Evolutionary conservation across 2,888 invertebrate species (phyloP).

Genomic region (Amphipoea lucens): DNA sequence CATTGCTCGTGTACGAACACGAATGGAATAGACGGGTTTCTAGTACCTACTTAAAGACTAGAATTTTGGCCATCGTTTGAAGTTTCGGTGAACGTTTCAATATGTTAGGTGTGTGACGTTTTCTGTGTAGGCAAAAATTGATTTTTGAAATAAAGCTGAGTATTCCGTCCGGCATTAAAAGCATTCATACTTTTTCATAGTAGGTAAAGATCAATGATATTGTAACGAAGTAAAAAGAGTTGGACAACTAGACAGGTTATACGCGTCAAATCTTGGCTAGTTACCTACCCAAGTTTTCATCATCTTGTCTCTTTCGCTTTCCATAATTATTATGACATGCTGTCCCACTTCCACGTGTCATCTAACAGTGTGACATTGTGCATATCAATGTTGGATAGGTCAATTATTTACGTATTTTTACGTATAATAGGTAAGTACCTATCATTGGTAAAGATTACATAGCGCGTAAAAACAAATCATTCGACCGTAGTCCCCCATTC

Average conservation of each 20-base stretch:
- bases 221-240: too few relatives aligned
- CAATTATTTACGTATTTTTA: not conserved
- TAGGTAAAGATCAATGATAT: not conserved
- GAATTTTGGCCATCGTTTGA: not conserved
- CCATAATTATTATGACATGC: not conserved
- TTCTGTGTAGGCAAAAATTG: not conserved
- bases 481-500: not conserved
- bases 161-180: not conserved
- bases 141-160: not conserved
- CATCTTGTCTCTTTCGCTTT: not conserved
- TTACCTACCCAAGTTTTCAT: not conserved
- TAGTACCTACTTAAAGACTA: slow-evolving; percentile 1
- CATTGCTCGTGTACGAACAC: slow-evolving; percentile 24
- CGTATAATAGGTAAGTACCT: not conserved
- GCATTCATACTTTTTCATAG: not conserved
- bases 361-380: not conserved
- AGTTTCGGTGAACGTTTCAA: not conserved
- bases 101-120: not conserved
- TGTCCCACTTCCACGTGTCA: not conserved
- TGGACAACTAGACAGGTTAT: too few relatives aligned
- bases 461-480: not conserved
- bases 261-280: not conserved
- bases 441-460: not conserved
- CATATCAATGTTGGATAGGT: not conserved
- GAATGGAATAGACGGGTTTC: not conserved